A percentile compares a stretch with the other conserved stretches of the same genome.
Conservation (phyloP, 2,797 vertebrate genomes). For the Cuculus canorus region DNA sequence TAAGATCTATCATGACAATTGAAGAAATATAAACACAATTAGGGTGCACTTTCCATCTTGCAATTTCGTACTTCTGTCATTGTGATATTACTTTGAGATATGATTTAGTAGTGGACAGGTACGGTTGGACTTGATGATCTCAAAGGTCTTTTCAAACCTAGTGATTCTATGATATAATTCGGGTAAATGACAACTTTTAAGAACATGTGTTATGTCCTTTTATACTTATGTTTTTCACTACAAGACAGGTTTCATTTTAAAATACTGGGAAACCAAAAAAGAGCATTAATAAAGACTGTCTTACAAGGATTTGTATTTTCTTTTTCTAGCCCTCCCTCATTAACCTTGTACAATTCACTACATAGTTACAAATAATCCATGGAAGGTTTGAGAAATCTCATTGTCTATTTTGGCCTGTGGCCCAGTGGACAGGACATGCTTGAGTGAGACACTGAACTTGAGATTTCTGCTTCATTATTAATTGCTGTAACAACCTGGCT, state of each 20-base stretch:
- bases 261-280: not conserved
- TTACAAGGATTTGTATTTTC: not conserved
- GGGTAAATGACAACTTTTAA: constrained; percentile 9
- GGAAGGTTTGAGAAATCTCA: not conserved
- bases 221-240: constrained; percentile 2
- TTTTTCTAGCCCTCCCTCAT: not conserved
- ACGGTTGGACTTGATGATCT: too few species aligned
- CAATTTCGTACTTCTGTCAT: not conserved
- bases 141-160: too few species aligned
- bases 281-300: not conserved
- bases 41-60: not conserved
- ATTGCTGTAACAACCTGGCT: not conserved
- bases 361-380: not conserved
- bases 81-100: not conserved
- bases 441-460: not conserved
- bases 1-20: not conserved
- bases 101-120: too few species aligned
- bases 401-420: not conserved
- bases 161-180: not conserved
- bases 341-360: not conserved
- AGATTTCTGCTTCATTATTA: not conserved
- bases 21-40: not conserved
- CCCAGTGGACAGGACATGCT: not conserved
- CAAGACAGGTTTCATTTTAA: constrained; percentile 1
- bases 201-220: constrained; percentile 30